phyloP scores from a whole-genome alignment of 2,888 invertebrate species.

The Amphipoea oculea region DNA sequence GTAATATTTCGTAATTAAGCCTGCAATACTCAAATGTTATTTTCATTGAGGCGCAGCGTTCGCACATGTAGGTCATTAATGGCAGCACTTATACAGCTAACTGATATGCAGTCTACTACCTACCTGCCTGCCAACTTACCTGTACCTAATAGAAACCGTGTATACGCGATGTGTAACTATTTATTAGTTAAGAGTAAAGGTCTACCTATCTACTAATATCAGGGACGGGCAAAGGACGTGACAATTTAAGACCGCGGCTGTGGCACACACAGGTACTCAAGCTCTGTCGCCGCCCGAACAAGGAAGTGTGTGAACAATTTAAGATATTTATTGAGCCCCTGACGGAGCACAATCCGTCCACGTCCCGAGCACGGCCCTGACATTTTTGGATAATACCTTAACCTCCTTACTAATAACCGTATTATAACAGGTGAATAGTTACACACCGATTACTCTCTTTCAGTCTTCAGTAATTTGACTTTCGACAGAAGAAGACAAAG shows the following conservation, averaged over 20 bases:
- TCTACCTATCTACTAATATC: background rate
- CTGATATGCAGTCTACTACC: background rate
- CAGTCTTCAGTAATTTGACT: no score
- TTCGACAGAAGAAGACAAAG: no score
- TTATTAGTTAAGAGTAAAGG: background rate
- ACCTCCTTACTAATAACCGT: no score
- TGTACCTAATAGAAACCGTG: background rate
- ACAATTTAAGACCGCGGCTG: background rate
- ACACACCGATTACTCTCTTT: no score
- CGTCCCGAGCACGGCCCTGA: background rate
- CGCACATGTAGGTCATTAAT: background rate
- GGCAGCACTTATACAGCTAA: background rate
- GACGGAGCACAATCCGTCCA: background rate
- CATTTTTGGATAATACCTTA: background rate
- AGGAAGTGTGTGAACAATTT: background rate
- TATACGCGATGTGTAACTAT: background rate
- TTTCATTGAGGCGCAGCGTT: background rate
- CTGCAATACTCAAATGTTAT: background rate
- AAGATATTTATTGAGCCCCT: background rate
- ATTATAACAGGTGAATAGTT: no score
- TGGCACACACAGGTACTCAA: background rate
- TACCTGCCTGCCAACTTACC: background rate
- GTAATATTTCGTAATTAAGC: constrained; percentile 5
- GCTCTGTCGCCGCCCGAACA: background rate
- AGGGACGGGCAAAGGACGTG: background rate